Conservation (phyloP, 2,797 vertebrate genomes). For the Muscicapa comitata region DNA sequence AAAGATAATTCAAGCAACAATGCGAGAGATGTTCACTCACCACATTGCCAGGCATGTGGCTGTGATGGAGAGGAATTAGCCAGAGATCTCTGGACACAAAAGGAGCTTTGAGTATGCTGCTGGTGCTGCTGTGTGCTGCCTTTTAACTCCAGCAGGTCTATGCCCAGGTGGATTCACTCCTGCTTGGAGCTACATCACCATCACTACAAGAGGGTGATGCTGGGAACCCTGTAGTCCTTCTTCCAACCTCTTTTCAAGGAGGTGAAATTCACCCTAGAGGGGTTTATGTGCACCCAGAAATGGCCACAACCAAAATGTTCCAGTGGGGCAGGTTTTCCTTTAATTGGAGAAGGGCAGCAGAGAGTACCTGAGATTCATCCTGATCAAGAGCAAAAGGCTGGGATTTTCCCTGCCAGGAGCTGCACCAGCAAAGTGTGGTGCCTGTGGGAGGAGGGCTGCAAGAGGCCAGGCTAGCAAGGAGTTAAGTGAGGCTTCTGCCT, state of each 20-base stretch:
- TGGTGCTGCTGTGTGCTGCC: not conserved
- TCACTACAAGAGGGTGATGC: not conserved
- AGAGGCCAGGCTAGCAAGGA: not conserved
- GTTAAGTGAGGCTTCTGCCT: not conserved
- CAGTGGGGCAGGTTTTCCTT: not conserved
- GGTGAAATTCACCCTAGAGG: not conserved
- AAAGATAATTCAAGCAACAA: conserved; percentile 38
- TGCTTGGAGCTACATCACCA: not conserved
- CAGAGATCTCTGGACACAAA: not conserved
- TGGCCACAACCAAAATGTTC: not conserved
- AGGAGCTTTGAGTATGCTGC: not conserved
- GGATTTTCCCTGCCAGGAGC: not conserved
- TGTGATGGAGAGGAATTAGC: not conserved
- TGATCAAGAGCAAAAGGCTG: not conserved
- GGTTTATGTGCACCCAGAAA: not conserved
- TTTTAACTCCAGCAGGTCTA: not conserved
- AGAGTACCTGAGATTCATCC: not conserved
- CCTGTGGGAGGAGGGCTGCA: not conserved
- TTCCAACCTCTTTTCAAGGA: not conserved
- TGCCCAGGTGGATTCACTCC: not conserved
- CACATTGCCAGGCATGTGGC: not conserved
- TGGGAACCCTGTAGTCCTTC: not conserved
- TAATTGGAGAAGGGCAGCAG: not conserved
- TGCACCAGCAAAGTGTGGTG: not conserved
- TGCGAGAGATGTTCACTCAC: not conserved